These are phyloP conservation scores for Aquatica leii DNA, from an alignment of 2,888 invertebrate species.

Conservation along the genomic window DNA sequence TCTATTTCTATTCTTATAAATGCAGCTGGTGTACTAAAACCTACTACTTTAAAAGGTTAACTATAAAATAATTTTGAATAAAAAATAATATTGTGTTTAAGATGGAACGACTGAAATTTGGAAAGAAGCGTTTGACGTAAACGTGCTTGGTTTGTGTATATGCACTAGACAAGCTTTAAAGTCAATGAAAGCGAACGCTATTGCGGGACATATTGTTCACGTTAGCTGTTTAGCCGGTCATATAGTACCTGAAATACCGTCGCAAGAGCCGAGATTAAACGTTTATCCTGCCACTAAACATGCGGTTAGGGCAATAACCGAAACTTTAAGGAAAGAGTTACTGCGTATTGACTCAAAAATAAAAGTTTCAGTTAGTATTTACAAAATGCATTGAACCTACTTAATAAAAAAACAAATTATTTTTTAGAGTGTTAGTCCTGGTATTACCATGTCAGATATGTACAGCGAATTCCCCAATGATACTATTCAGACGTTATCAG, in stretches of 20 bases:
- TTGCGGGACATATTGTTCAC: slow-evolving; percentile 38
- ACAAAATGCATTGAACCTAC: background rate
- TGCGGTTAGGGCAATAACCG: slow-evolving; percentile 28
- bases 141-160: slow-evolving; percentile 42
- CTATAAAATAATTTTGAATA: background rate
- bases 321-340: slow-evolving; percentile 28
- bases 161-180: slow-evolving; percentile 44
- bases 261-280: slow-evolving; percentile 24
- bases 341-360: slow-evolving; percentile 19
- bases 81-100: slow-evolving; percentile 11
- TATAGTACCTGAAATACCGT: slow-evolving; percentile 19
- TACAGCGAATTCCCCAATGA: slow-evolving; percentile 18
- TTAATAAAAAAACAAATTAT: background rate
- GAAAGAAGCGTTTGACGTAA: slow-evolving; percentile 46
- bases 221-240: slow-evolving; percentile 26
- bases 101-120: slow-evolving; percentile 45
- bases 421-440: slow-evolving; percentile 33
- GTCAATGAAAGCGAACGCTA: slow-evolving; percentile 42
- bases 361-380: slow-evolving; percentile 27
- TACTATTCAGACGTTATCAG: slow-evolving; percentile 4
- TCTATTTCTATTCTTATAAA: slow-evolving; percentile 30
- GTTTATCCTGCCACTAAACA: slow-evolving; percentile 32
- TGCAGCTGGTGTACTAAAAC: slow-evolving; percentile 24
- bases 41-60: slow-evolving; percentile 27
- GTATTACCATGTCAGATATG: slow-evolving; percentile 21